Evolutionary conservation across 2,888 invertebrate genomes (phyloP).

Genomic region (Aspidiotus rigidus): DNA sequence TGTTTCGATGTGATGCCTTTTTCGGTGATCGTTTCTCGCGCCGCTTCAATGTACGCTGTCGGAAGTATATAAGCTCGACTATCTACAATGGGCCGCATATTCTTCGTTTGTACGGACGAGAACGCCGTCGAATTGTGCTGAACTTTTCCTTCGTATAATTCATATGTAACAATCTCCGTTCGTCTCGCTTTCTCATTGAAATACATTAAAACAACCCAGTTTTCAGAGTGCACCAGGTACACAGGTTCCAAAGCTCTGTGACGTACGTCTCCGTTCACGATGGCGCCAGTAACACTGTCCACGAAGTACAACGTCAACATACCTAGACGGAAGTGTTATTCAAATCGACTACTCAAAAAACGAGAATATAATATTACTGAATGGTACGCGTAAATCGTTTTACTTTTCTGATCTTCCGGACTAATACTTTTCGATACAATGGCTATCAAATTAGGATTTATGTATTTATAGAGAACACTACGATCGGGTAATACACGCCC

Average conservation of each 20-base stretch:
- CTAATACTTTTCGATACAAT: slow-evolving; percentile 53
- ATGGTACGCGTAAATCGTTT: neutral
- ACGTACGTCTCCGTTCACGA: slow-evolving; percentile 76
- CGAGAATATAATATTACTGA: neutral
- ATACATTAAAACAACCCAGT: slow-evolving; percentile 90
- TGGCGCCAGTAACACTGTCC: slow-evolving; percentile 82
- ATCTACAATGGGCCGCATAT: slow-evolving; percentile 63
- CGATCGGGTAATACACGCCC: slow-evolving; percentile 91
- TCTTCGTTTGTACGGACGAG: slow-evolving; percentile 69
- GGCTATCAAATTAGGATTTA: slow-evolving; percentile 92
- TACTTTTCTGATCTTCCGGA: slow-evolving; percentile 57
- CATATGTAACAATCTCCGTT: slow-evolving; percentile 83
- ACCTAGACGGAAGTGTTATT: slow-evolving; percentile 46
- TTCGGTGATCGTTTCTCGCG: slow-evolving; percentile 83
- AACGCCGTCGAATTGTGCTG: slow-evolving; percentile 76
- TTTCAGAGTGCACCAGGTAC: slow-evolving; percentile 87
- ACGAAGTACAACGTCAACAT: slow-evolving; percentile 75
- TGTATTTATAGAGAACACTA: slow-evolving; percentile 95
- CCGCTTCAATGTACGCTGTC: slow-evolving; percentile 57
- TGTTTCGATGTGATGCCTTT: slow-evolving; percentile 83
- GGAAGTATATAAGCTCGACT: slow-evolving; percentile 83
- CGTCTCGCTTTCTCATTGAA: slow-evolving; percentile 88
- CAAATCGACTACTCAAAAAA: neutral
- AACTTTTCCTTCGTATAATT: slow-evolving; percentile 87
- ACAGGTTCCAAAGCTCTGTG: slow-evolving; percentile 75